Base-by-base conservation (phyloP, 2,888 invertebrate species). In the Chymomyza caudatula region DNA sequence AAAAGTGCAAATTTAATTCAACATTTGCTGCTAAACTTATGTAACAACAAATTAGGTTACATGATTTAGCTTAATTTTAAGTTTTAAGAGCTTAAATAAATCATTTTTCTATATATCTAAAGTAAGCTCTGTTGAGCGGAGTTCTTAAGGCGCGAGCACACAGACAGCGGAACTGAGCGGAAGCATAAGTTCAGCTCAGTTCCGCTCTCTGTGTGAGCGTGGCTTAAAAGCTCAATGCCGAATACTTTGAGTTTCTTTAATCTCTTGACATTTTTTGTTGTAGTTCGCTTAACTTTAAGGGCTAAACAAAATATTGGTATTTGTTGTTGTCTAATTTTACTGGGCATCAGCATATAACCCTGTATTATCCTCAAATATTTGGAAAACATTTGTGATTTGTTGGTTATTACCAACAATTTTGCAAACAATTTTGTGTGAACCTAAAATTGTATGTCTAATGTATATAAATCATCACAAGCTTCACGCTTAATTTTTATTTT, bases 271-370 rank as follows among this genome's bases (percentile, higher is more conserved):
- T 29, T 29, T 29, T 25, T 25, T 25, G 25, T 25, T 25, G 3
- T 25, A 3, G 8, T 29, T 29, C 8, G 29, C 29, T 29, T 37
- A 37, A 37, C 2, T 37, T 11, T 37, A 13, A 11, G 11, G 3
- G 0, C 11, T 37, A 37, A 2, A 1, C 11, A 37, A 37, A 37
- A 11, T 37, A 37, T 37, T 37, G 29, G 29, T 37, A 37, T 8
- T 37, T 8, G 11, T 37, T 8, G 11, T 37, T 37, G 29, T 37
- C 29, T 25, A 25, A 25, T 25, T 25, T 25, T 25, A 25, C 25
- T 82, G 72, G 81, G 69, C 68, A 69, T 75, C 65, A 56, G 62
- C 63, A 69, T 73, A 57, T 69, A 80, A 80, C 80, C 80, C 80
- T 80, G 80, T 80, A 82, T 76, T 71, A 78, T 76, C 87, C 87